Evolutionary conservation across 37 sponge, comb jelly and placozoan genomes (phyloP).

Genomic region (Oopsacas minuta): DNA sequence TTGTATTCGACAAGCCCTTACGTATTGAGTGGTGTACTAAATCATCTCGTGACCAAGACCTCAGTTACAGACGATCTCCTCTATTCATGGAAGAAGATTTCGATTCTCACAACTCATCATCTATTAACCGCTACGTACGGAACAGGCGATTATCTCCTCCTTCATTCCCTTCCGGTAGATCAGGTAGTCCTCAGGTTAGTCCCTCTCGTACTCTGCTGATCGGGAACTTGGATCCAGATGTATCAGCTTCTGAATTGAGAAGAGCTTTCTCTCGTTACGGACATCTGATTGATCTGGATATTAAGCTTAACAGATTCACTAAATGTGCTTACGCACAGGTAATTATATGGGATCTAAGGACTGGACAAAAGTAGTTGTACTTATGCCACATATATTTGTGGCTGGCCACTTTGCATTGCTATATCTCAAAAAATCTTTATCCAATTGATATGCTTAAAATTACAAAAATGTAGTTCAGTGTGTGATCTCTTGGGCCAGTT

Average conservation of each 20-base stretch:
- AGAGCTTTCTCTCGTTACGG: conserved; percentile 74
- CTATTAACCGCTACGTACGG: background rate
- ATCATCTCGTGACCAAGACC: conserved; percentile 37
- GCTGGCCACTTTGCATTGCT: background rate
- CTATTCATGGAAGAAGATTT: background rate
- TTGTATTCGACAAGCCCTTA: conserved; percentile 32
- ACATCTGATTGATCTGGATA: conserved; percentile 68
- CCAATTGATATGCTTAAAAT: background rate
- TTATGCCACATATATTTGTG: background rate
- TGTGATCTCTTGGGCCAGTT: no score
- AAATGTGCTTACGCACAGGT: conserved; percentile 53
- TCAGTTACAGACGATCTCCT: conserved; percentile 6
- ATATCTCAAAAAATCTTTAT: background rate
- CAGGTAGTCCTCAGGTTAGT: conserved; percentile 15
- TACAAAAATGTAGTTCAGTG: background rate
- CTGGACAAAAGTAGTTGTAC: no score
- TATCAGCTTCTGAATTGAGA: conserved; percentile 63
- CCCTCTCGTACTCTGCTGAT: conserved; percentile 91
- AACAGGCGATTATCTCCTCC: background rate
- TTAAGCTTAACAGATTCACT: conserved; percentile 42
- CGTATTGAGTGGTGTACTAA: conserved; percentile 47
- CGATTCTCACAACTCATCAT: background rate
- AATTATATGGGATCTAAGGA: no score
- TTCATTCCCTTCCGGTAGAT: background rate
- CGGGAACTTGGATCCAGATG: conserved; percentile 66